Conservation (phyloP, 1,140 invertebrate genomes). For the Harlomillsia oculata region DNA sequence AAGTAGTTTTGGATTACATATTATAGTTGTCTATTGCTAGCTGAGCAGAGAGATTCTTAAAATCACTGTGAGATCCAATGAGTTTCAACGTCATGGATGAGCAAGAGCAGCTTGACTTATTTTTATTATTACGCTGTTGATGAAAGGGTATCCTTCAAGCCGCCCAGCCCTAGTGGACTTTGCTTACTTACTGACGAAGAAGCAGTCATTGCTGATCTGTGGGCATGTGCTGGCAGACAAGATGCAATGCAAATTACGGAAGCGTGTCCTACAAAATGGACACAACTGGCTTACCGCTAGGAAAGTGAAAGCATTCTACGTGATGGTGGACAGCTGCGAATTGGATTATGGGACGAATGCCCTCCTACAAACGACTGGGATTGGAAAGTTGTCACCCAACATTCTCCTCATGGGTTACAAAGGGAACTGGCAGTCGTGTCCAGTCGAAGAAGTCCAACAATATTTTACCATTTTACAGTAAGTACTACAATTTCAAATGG, state of each 20-base stretch:
- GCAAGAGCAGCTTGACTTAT: no score
- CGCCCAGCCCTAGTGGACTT: conserved; percentile 82
- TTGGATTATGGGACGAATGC: conserved; percentile 71
- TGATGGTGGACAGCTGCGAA: conserved; percentile 61
- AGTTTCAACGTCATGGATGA: no score
- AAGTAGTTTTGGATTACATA: conserved; percentile 7
- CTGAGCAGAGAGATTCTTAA: no score
- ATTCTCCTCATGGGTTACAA: conserved; percentile 92
- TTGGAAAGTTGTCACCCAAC: conserved; percentile 88
- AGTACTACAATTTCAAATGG: no score
- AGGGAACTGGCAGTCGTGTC: conserved; percentile 68
- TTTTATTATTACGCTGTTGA: no score
- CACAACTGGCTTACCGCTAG: conserved; percentile 63
- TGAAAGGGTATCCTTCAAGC: conserved; percentile 53
- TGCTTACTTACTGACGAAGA: conserved; percentile 81
- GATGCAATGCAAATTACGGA: conserved; percentile 55
- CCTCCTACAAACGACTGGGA: conserved; percentile 66
- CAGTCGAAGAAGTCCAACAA: conserved; percentile 59
- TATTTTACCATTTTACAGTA: conserved; percentile 94
- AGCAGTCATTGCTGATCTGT: conserved; percentile 80
- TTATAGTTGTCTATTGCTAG: neutral
- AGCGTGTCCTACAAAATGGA: conserved; percentile 50
- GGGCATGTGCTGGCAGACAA: conserved; percentile 68
- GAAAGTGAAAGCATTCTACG: conserved; percentile 81
- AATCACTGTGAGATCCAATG: no score